Percentiles rank a stretch among this genome's conserved stretches.
Conservation (phyloP, 1,140 invertebrate genomes). For the Hormaphis cornu region DNA sequence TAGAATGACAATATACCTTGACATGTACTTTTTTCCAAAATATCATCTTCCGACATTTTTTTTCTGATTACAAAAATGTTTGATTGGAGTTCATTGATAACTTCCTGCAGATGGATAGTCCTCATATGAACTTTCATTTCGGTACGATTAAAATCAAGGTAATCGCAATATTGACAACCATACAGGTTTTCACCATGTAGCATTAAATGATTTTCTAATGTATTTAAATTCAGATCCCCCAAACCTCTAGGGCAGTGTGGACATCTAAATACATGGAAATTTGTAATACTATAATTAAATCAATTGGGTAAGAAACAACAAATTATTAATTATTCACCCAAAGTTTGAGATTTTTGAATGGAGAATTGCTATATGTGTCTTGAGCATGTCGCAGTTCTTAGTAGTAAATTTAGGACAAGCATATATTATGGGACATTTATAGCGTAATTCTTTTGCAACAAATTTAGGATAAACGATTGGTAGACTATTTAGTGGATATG, state of each 20-base stretch:
- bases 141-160: not conserved
- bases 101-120: not conserved
- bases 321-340: not conserved
- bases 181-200: slow-evolving; percentile 11
- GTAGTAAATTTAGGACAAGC: not conserved
- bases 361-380: not conserved
- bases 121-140: slow-evolving; percentile 18
- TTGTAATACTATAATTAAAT: not conserved
- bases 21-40: not conserved
- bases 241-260: slow-evolving; percentile 6
- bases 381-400: not conserved
- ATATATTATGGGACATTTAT: slow-evolving; percentile 8
- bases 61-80: slow-evolving; percentile 9
- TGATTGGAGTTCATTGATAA: not conserved
- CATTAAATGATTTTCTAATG: slow-evolving; percentile 9
- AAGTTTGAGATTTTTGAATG: not conserved
- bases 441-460: not conserved
- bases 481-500: not conserved
- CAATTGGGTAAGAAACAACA: not conserved
- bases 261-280: not conserved
- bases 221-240: not conserved
- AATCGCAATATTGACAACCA: slow-evolving; percentile 3
- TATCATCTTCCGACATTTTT: not conserved
- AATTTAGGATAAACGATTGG: not conserved
- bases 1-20: not conserved